Evolutionary conservation across 1,140 invertebrate species (phyloP), one percentile per base, ranked within the genome.

Genomic region (Heliconius nattereri): DNA sequence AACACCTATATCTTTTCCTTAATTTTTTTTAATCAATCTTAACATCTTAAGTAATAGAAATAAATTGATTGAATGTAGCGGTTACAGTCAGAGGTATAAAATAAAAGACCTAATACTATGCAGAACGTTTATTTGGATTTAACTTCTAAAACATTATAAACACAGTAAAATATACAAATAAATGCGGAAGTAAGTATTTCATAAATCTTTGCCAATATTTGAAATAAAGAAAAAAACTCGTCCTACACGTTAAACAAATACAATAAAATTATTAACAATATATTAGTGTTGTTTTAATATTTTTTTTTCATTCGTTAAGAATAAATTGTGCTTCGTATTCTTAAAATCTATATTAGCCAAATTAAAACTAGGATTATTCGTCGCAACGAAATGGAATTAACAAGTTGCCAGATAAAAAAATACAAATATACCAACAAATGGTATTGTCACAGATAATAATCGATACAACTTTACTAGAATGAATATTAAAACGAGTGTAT

Each of bases 111-210:
- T 54, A 45, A 73, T 88, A 92, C 92, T 93, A 94, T 93, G 91
- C 88, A 89, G 90, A 93, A 92, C 93, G 92, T 94, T 94, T 94
- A 94, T 94, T 94, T 93, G 91, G 91, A 92, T 93, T 91, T 90
- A 91, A 92, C 87, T 85, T 92, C 91, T 94, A 94, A 93, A 94
- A 94, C 91, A 94, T 92, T 85, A 89, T 92, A 91, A 94, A 94
- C 92, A 91, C 88, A 91, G 91, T 92, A 92, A 92, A 92, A 92
- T 90, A 91, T 90, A 91, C 88, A 94, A 92, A 92, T 92, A 93
- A 93, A 93, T 94, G 91, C 91, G 81, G 84, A 90, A 91, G 85
- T 91, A 92, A 91, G 85, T 91, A 92, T 84, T 88, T 88, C 85
- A 85, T 86, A 88, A 89, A 89, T 85, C 84, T 83, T 88, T 90